Base-by-base conservation (phyloP, 2,113 vertebrate genomes). In the Xiphophorus maculatus region DNA sequence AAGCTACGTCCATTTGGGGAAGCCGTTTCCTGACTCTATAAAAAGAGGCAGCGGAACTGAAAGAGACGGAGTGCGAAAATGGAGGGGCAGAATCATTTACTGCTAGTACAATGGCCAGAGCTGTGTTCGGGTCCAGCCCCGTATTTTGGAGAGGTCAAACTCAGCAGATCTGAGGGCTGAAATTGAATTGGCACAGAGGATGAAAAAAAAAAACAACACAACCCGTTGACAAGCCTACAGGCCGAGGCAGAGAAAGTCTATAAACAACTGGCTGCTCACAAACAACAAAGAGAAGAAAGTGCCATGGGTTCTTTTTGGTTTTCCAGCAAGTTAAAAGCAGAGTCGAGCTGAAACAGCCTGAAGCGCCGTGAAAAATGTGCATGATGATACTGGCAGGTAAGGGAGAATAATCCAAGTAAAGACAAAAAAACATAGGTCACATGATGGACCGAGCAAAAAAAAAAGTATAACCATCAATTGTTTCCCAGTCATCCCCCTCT, bases 21-120 rank as follows among this genome's bases (percentile, higher is more conserved):
- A 75, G 69, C 86, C 84, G 82, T 92, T 93, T 93, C 84, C 90
- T 88, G 72, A 87, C 88, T 94, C 90, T 84, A 90, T 91, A 88
- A 93, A 72, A 93, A 83, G 76, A 80, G 81, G 87, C 77, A 81
- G 81, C 84, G 81, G 88, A 92, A 91, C 83, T 87, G 83, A 87
- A 82, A 69, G 84, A 88, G 85, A 85, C 77, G n/a, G 51, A 84
- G 81, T 76, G 51, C 70, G 48, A 83, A 90, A 91, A 91, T 85
- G 79, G 76, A 88, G 81, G 82, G 88, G 89, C 80, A 81, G 84
- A 85, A 92, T 89, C 91, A 92, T 93, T 91, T 89, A 91, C 87
- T 90, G 79, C 73, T 71, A 66, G 80, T 68, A 91, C 91, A 94
- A 93, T 92, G 92, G 83, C 74, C 76, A 32, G 84, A 84, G 91